phyloP scores from a whole-genome alignment of 2,797 vertebrate species.

The Tapirus indicus region DNA sequence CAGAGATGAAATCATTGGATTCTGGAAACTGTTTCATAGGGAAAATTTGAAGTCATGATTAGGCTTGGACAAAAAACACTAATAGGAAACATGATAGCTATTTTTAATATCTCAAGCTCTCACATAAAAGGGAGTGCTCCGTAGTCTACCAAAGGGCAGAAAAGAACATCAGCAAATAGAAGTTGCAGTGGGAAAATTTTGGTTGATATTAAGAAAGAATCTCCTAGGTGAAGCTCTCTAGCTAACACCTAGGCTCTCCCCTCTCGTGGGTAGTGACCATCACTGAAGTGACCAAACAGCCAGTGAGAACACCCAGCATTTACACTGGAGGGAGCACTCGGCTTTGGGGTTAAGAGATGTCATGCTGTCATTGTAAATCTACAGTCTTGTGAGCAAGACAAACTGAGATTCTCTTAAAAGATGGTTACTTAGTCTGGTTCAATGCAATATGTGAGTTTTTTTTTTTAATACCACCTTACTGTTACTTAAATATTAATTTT shows the following conservation, averaged over 20 bases:
- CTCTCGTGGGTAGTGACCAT: neutral
- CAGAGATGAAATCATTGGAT: slow-evolving; percentile 42
- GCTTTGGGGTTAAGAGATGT: neutral
- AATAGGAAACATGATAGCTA: slow-evolving; percentile 32
- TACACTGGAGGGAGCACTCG: neutral
- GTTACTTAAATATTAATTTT: slow-evolving; percentile 57
- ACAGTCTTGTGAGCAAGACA: neutral
- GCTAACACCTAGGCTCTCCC: neutral
- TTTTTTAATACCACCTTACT: neutral
- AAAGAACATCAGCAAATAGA: slow-evolving; percentile 40
- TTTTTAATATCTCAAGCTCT: slow-evolving; percentile 57
- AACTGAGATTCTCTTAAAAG: slow-evolving; percentile 38
- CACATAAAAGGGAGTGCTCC: slow-evolving; percentile 20
- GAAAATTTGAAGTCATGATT: slow-evolving; percentile 52
- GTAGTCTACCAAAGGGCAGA: slow-evolving; percentile 24
- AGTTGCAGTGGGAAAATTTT: neutral
- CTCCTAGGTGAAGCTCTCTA: neutral
- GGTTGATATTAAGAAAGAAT: slow-evolving; percentile 24
- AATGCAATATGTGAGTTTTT: neutral
- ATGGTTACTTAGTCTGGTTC: slow-evolving; percentile 12
- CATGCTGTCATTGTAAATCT: neutral
- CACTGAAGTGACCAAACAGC: neutral
- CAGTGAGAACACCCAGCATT: neutral
- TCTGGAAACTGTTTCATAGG: slow-evolving; percentile 17
- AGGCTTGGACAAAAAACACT: neutral